Evolutionary conservation across 2,113 vertebrate genomes (phyloP), one percentile per base, ranked within the genome.

Genomic region (Lepus americanus): DNA sequence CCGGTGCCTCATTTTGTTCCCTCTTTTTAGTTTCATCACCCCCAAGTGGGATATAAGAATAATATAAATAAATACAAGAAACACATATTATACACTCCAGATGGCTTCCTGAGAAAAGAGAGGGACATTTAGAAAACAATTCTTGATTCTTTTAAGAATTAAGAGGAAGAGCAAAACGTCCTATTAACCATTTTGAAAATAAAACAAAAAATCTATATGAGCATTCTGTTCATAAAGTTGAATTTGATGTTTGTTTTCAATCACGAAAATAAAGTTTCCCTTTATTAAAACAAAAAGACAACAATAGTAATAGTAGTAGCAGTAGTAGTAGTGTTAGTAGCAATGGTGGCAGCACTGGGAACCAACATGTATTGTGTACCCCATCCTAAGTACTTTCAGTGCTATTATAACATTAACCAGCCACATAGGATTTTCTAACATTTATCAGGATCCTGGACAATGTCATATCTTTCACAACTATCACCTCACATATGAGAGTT

Each of bases 391-490:
- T 20, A 66, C 51, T 31, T 73, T 5, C 3, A 14, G 22, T 12
- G 27, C 14, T 20, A 39, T 29, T 63, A 59, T 11, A 66, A 67
- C 7, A 20, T 73, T 61, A 53, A 88, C 4, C 55, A 27, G 20
- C 67, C 36, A 44, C 9, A 5, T 17, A 44, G 22, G 16, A 87
- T 39, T 95, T 94, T 49, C 72, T 80, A 79, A 70, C 5, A 73
- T 53, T n/a, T 76, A 63, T n/a, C 36, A 25, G 27, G 19, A 78
- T 6, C 5, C 80, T 94, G 59, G 9, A 89, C 94, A 91, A 53
- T 72, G n/a, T 67, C 16, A 49, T 66, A 14, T 86, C 23, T 80
- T 95, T 92, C 92, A 49, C 31, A 82, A 92, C 76, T 66, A 64
- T 51, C 80, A 51, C 86, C 76, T 81, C 55, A 72, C 49, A 78